Percentiles rank a stretch among this genome's conserved stretches.
Conservation (phyloP, 2,888 invertebrate species). For the Pegoplata infirma region DNA sequence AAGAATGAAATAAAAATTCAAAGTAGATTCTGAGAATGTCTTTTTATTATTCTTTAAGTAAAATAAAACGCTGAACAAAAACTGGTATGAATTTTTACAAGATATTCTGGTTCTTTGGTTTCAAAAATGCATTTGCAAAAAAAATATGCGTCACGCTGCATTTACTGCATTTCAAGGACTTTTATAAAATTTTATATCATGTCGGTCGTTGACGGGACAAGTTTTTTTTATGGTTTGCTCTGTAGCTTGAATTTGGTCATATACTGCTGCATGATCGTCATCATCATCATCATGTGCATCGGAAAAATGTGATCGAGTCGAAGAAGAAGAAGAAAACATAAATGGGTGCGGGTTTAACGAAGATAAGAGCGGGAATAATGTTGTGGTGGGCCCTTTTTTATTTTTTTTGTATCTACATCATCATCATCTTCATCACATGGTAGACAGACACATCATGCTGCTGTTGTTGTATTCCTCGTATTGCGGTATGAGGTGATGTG, state of each 20-base stretch:
- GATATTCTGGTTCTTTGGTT: slow-evolving; percentile 57
- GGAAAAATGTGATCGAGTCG: too few relatives aligned
- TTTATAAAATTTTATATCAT: slow-evolving; percentile 63
- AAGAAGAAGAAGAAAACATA: slow-evolving; percentile 28
- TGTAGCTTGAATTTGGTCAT: slow-evolving; percentile 40
- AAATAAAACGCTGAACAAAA: slow-evolving; percentile 13
- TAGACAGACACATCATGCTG: slow-evolving; percentile 18
- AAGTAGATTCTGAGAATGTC: slow-evolving; percentile 6
- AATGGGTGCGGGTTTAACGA: slow-evolving; percentile 47
- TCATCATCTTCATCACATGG: slow-evolving; percentile 36
- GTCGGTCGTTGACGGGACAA: slow-evolving; percentile 66
- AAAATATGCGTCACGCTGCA: slow-evolving; percentile 68
- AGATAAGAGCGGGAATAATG: neutral
- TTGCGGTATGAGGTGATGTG: slow-evolving; percentile 24
- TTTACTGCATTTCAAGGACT: slow-evolving; percentile 73
- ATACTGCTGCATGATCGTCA: slow-evolving; percentile 4
- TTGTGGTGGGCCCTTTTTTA: slow-evolving; percentile 23
- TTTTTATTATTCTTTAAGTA: slow-evolving; percentile 1
- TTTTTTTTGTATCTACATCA: neutral
- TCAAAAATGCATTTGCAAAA: slow-evolving; percentile 45
- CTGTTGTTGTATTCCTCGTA: neutral
- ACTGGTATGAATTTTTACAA: slow-evolving; percentile 48
- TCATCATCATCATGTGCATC: slow-evolving; percentile 17
- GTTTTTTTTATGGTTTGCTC: slow-evolving; percentile 27
- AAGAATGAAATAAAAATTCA: neutral